Evolutionary conservation across 2,113 vertebrate genomes (phyloP), one percentile per base, ranked within the genome.

Genomic region (Pachycephala philippinensis): DNA sequence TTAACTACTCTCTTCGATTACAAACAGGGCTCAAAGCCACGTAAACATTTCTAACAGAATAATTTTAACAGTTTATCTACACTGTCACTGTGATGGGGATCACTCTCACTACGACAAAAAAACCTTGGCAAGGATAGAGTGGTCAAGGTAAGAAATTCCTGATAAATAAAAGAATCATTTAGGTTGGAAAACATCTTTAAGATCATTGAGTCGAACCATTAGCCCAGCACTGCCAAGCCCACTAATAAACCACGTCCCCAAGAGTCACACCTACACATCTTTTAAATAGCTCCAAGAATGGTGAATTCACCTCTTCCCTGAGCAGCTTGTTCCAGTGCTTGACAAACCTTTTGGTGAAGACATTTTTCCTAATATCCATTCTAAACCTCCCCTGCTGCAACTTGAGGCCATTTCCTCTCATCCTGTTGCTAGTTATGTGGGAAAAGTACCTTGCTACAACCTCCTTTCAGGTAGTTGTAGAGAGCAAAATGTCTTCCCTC

Each of bases 321-420:
- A 7, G 40, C 6, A 56, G 31, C 10, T 40, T 42, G 9, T 22
- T 47, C 5, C 63, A 47, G 15, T 10, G 14, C 40, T 69, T 77
- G 22, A 49, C 7, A 70, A 77, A 42, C 8, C 5, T 63, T 77
- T 49, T 20, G 35, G 22, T 42, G 56, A 77, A 49, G 31, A 49
- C 9, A 2, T 27, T 42, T 69, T 42, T 37, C n/a, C n/a, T 35
- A 19, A 42, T 69, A 76, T 20, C 17, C 17, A 40, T 56, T 61
- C 35, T 42, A 63, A 35, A 49, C 30, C 10, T 61, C 7, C 10
- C 5, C 64, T 63, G 18, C 31, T 70, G 49, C 35, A 70, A 33
- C 40, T 23, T 40, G 35, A 42, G 10, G 26, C 31, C 2, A 35
- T 49, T 49, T 69, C 26, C 35, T 74, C 27, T 27, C 0, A 0